Percentiles rank a stretch among this genome's conserved stretches.
phyloP scores from a whole-genome alignment of 2,888 invertebrate species.

The Patella caerulea region DNA sequence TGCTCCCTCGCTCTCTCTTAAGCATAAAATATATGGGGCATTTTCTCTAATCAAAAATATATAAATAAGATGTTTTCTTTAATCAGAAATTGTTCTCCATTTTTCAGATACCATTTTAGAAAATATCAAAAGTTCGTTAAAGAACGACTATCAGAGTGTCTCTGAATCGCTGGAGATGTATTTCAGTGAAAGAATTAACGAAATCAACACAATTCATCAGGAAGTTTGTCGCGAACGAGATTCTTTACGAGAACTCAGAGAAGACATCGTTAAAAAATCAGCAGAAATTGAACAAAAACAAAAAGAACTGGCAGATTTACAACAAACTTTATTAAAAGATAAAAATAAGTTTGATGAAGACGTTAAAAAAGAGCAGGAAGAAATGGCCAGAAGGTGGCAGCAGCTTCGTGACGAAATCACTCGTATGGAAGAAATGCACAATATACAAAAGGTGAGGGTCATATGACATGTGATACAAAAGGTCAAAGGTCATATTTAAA shows the following conservation, averaged over 20 bases:
- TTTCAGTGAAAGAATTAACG: conserved; percentile 51
- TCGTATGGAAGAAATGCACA: conserved; percentile 63
- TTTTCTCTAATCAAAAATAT: no score
- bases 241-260: conserved; percentile 39
- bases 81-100: not conserved
- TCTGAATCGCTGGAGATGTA: conserved; percentile 56
- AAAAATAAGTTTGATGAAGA: conserved; percentile 51
- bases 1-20: no score
- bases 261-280: conserved; percentile 46
- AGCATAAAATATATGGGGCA: no score
- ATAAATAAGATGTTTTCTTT: no score
- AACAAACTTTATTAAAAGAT: conserved; percentile 47
- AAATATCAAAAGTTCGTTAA: conserved; percentile 51
- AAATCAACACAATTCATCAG: conserved; percentile 47
- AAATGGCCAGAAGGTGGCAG: conserved; percentile 64
- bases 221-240: conserved; percentile 21
- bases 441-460: conserved; percentile 59
- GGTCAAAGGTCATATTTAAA: not conserved
- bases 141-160: conserved; percentile 54
- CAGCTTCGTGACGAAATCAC: conserved; percentile 62
- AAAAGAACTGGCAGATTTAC: conserved; percentile 47
- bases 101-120: conserved; percentile 50
- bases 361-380: conserved; percentile 57
- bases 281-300: conserved; percentile 49
- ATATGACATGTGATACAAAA: not conserved